Evolutionary conservation across 1,140 invertebrate species (phyloP).

Genomic region (Heliconius eleuchia): DNA sequence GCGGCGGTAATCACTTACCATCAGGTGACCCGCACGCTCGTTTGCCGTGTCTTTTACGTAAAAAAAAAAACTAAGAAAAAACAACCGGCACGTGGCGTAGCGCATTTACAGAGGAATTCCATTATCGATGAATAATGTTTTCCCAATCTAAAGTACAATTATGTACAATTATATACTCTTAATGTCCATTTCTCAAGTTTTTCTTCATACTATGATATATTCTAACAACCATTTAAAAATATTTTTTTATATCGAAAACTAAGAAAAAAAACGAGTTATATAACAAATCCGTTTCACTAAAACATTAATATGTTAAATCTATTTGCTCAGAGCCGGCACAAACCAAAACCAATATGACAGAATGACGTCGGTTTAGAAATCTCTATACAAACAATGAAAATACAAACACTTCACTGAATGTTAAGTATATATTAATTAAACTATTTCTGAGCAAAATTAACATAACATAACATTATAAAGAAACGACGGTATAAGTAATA

Average conservation of each 20-base stretch:
- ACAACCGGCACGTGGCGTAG: too few relatives aligned
- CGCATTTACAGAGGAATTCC: too few relatives aligned
- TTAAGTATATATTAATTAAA: constrained; percentile 19
- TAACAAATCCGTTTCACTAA: background rate
- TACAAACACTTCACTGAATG: constrained; percentile 40
- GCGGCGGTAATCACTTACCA: too few relatives aligned
- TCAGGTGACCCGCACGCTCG: too few relatives aligned
- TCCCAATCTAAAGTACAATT: too few relatives aligned
- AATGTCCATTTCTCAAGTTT: too few relatives aligned
- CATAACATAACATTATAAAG: background rate
- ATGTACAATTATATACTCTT: too few relatives aligned
- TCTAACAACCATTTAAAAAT: too few relatives aligned
- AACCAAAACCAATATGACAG: constrained; percentile 2
- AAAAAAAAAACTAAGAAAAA: too few relatives aligned
- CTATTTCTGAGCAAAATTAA: background rate
- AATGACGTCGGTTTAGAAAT: constrained; percentile 29
- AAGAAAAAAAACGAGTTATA: background rate
- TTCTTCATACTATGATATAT: too few relatives aligned
- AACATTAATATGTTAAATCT: background rate
- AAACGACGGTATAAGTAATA: background rate
- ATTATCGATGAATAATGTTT: too few relatives aligned
- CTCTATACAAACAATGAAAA: constrained; percentile 23
- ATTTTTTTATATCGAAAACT: background rate
- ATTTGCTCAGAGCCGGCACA: background rate
- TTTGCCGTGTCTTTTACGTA: too few relatives aligned